phyloP scores from a whole-genome alignment of 1,140 invertebrate genomes.

The Drosophila sulfurigaster region DNA sequence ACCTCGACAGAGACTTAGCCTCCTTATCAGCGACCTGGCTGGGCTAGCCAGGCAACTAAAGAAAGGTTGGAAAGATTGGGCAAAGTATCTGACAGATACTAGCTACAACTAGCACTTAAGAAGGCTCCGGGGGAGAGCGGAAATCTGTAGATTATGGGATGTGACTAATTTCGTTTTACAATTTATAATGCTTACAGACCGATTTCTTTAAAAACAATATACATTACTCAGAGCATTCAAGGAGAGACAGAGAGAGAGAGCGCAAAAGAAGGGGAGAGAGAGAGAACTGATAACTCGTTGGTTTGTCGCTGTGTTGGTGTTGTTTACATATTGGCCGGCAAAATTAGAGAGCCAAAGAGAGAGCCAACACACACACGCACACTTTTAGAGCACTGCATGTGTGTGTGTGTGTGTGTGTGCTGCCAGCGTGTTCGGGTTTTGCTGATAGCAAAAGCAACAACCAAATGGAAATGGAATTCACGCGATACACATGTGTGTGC shows the following conservation, averaged over 20 bases:
- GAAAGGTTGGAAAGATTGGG: not conserved
- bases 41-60: not conserved
- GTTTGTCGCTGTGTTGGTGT: conserved; percentile 57
- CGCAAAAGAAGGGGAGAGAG: conserved; percentile 8
- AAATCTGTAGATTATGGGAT: conserved; percentile 7
- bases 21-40: conserved; percentile 32
- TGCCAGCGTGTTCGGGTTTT: conserved; percentile 68
- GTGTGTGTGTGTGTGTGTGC: conserved; percentile 16
- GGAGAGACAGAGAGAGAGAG: conserved; percentile 10
- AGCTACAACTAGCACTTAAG: not conserved
- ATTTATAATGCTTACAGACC: conserved; percentile 20
- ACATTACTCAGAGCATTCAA: conserved; percentile 49
- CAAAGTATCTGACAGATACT: conserved; percentile 30
- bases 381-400: conserved; percentile 9
- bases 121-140: not conserved
- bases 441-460: conserved; percentile 66
- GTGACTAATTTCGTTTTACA: conserved; percentile 49
- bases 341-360: conserved; percentile 48
- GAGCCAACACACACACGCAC: conserved; percentile 15
- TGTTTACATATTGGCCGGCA: conserved; percentile 79
- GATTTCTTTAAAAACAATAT: conserved; percentile 20
- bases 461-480: conserved; percentile 63
- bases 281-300: conserved; percentile 62
- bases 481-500: conserved; percentile 73
- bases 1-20: conserved; percentile 29